These are phyloP conservation scores for Salmo trutta DNA, from an alignment of 2,797 vertebrate genomes.

Conservation along the genomic window DNA sequence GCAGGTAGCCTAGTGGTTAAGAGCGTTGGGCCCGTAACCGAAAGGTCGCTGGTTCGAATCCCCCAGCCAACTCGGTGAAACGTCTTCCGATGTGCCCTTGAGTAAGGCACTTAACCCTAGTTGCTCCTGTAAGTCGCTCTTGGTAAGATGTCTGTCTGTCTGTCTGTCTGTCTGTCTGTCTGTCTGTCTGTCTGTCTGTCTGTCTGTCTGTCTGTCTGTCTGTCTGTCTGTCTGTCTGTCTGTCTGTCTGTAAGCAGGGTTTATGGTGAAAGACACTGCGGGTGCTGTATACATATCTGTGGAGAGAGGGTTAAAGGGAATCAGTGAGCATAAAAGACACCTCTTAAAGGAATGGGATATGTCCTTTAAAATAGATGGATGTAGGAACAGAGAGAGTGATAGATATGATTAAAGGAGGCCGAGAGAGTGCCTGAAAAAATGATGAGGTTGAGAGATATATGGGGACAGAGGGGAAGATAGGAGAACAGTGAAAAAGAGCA, in stretches of 20 bases:
- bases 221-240: too few relatives aligned
- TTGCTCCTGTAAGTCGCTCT: too few relatives aligned
- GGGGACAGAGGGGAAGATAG: constrained; percentile 7
- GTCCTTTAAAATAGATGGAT: constrained; percentile 32
- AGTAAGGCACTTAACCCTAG: too few relatives aligned
- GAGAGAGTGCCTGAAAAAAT: constrained; percentile 2
- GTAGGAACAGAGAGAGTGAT: constrained; percentile 12
- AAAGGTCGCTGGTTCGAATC: too few relatives aligned
- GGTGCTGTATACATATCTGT: neutral
- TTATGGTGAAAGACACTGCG: constrained; percentile 14
- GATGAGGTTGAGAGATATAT: constrained; percentile 11
- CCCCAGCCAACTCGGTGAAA: too few relatives aligned
- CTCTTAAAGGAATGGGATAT: constrained; percentile 37
- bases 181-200: too few relatives aligned
- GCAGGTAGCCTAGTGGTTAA: too few relatives aligned
- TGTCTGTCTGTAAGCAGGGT: neutral
- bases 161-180: too few relatives aligned
- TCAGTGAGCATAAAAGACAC: neutral
- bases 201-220: too few relatives aligned
- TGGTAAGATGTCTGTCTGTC: too few relatives aligned
- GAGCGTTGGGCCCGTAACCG: too few relatives aligned
- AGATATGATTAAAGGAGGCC: constrained; percentile 2
- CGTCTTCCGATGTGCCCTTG: too few relatives aligned
- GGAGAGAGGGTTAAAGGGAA: neutral
- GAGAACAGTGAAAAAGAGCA: neutral